A percentile compares a stretch with the other conserved stretches of the same genome.
phyloP scores from a whole-genome alignment of 2,888 invertebrate species.

The Prosapia bicincta region DNA sequence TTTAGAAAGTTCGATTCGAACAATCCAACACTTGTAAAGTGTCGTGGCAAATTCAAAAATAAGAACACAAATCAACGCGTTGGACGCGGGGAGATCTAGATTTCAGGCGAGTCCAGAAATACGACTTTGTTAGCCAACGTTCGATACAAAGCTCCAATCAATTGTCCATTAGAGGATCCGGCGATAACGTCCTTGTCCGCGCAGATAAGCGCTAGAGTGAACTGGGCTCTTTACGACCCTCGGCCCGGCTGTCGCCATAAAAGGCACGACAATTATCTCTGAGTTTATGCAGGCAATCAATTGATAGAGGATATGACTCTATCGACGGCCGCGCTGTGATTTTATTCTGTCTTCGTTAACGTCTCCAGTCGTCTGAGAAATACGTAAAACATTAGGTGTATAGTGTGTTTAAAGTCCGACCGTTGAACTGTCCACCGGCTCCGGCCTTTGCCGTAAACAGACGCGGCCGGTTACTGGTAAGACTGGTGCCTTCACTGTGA shows the following conservation, averaged over 20 bases:
- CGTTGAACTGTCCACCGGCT: not conserved
- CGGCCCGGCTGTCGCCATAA: not conserved
- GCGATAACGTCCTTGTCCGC: not conserved
- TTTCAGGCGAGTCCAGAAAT: not conserved
- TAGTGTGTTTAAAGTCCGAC: not conserved
- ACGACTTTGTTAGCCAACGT: not conserved
- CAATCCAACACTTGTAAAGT: not conserved
- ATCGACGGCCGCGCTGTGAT: not conserved
- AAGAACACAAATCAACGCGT: not conserved
- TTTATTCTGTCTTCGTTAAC: not conserved
- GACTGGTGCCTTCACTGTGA: not conserved
- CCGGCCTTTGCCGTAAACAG: not conserved
- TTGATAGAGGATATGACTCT: conserved; percentile 2
- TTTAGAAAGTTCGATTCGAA: not conserved
- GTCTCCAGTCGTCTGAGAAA: not conserved
- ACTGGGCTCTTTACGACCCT: not conserved
- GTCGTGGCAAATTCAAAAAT: not conserved
- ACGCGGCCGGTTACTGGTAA: not conserved
- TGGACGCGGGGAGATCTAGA: not conserved
- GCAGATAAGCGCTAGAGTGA: not conserved
- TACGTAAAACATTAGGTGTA: not conserved
- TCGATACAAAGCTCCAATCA: not conserved
- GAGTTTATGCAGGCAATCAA: not conserved
- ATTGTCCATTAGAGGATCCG: not conserved
- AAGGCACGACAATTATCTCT: not conserved